Conservation (phyloP, 2,113 vertebrate species). For the Melanerpes formicivorus region DNA sequence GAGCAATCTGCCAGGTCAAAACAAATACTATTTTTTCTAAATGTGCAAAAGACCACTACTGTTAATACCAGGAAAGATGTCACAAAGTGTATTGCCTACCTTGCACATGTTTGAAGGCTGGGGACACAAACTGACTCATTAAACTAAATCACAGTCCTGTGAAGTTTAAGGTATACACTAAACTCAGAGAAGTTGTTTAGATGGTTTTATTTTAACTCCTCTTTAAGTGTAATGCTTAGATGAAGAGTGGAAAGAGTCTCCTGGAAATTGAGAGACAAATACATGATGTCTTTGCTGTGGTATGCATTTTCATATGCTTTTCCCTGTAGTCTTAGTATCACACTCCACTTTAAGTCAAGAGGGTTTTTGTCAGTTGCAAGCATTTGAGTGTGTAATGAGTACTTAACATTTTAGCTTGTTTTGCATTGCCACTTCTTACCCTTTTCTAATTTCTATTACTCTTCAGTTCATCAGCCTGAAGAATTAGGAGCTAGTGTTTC, state of each 20-base stretch:
- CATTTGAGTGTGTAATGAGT: background rate
- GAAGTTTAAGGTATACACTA: background rate
- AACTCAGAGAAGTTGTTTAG: too few relatives aligned
- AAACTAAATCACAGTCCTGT: background rate
- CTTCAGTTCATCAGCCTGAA: constrained; percentile 85
- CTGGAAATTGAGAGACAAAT: background rate
- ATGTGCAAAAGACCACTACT: background rate
- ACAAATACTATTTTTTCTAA: background rate
- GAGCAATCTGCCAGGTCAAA: background rate
- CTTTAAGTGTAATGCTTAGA: background rate
- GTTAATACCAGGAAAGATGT: background rate
- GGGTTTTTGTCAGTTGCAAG: background rate
- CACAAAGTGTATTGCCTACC: background rate
- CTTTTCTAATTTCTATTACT: background rate
- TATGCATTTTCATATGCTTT: background rate
- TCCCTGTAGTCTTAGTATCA: background rate
- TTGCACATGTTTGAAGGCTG: background rate
- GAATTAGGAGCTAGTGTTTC: constrained; percentile 87
- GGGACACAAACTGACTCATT: background rate
- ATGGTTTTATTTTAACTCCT: background rate
- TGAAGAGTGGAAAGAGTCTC: background rate
- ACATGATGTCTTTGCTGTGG: background rate
- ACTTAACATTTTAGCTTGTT: background rate
- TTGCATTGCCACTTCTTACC: background rate
- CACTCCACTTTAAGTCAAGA: background rate